phyloP scores from a whole-genome alignment of 2,797 vertebrate genomes.

The Pipistrellus pipistrellus region DNA sequence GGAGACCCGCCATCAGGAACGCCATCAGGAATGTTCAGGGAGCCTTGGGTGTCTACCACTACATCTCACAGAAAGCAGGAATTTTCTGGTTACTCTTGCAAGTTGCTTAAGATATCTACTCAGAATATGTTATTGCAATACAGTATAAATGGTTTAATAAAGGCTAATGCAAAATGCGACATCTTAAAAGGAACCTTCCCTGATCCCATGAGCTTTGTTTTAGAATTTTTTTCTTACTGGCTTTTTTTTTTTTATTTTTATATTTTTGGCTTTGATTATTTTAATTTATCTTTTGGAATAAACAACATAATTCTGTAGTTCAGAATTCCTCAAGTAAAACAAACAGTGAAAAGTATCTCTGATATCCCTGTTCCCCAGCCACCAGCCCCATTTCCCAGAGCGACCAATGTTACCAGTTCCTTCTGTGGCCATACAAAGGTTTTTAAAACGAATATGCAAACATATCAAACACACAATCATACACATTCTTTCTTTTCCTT shows the following conservation, averaged over 20 bases:
- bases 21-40: background rate
- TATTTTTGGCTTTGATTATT: background rate
- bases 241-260: background rate
- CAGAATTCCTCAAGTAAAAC: conserved; percentile 21
- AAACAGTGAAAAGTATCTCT: background rate
- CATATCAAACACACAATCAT: background rate
- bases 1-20: no score
- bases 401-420: background rate
- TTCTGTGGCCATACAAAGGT: background rate
- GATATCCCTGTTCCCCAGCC: no score
- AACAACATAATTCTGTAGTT: background rate
- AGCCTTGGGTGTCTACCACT: background rate
- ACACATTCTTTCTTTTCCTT: background rate
- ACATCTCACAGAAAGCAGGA: background rate
- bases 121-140: background rate
- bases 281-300: conserved; percentile 5
- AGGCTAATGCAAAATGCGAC: background rate
- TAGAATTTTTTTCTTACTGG: background rate
- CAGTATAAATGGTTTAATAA: conserved; percentile 19
- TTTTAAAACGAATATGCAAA: conserved; percentile 7
- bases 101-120: background rate
- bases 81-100: background rate
- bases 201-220: background rate
- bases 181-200: background rate
- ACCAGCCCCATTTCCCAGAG: background rate